Evolutionary conservation across 2,797 vertebrate genomes (phyloP).

Genomic region (Amniataba percoides): DNA sequence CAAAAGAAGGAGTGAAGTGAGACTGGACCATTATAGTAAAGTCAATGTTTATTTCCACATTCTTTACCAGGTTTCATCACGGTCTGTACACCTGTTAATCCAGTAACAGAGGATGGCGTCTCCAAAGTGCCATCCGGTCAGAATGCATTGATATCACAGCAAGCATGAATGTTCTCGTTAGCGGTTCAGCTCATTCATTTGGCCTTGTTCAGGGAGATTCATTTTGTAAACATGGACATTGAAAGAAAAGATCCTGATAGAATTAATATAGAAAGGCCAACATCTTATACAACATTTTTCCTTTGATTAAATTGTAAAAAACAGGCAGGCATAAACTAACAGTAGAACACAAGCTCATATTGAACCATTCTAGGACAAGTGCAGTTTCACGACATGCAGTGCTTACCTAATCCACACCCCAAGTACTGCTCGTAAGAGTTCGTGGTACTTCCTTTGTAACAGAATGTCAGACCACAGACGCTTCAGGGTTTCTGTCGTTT

Average conservation of each 20-base stretch:
- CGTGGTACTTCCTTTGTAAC: constrained; percentile 48
- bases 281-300: constrained; percentile 56
- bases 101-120: constrained; percentile 78
- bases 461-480: constrained; percentile 51
- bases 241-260: constrained; percentile 78
- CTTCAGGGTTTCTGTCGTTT: constrained; percentile 31
- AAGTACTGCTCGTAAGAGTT: constrained; percentile 53
- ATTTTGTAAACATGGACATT: constrained; percentile 86
- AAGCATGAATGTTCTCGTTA: constrained; percentile 63
- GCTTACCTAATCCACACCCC: constrained; percentile 63
- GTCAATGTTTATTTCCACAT: constrained; percentile 87
- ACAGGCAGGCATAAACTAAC: constrained; percentile 83
- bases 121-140: constrained; percentile 60
- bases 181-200: constrained; percentile 76
- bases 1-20: constrained; percentile 15
- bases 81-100: constrained; percentile 81
- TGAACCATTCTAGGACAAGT: constrained; percentile 80
- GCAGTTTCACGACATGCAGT: constrained; percentile 85
- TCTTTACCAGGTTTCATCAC: constrained; percentile 77
- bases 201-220: constrained; percentile 76
- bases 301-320: constrained; percentile 70
- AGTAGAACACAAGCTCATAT: constrained; percentile 81
- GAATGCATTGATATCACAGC: constrained; percentile 67
- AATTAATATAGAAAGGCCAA: constrained; percentile 79
- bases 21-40: constrained; percentile 64